These are phyloP conservation scores for Epiblema foenella DNA, from an alignment of 2,888 invertebrate species.

Conservation along the genomic window DNA sequence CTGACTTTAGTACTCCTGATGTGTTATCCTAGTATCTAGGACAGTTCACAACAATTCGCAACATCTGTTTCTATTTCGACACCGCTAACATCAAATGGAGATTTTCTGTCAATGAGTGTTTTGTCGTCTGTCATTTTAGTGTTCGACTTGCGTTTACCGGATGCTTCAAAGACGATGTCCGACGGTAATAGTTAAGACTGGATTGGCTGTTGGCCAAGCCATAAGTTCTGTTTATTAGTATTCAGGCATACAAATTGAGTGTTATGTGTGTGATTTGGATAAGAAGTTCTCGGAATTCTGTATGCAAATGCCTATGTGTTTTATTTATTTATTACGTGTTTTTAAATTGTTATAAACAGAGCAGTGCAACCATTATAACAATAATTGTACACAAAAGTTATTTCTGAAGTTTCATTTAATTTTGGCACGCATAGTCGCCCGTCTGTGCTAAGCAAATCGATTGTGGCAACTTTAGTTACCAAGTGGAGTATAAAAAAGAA, in stretches of 20 bases:
- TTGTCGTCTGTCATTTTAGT: constrained; percentile 25
- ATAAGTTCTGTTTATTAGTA: constrained; percentile 20
- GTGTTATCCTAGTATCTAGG: constrained; percentile 23
- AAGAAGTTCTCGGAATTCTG: background rate
- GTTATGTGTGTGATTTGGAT: constrained; percentile 1
- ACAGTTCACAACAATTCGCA: constrained; percentile 22
- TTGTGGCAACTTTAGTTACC: too few species aligned
- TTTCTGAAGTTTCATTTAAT: too few species aligned
- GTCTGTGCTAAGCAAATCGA: too few species aligned
- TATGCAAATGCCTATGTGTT: background rate
- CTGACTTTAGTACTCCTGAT: background rate
- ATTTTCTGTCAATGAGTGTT: constrained; percentile 30
- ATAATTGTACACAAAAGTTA: too few species aligned
- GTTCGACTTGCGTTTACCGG: constrained; percentile 30
- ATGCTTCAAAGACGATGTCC: constrained; percentile 21
- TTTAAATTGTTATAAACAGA: too few species aligned
- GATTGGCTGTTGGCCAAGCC: constrained; percentile 28
- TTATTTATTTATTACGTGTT: background rate
- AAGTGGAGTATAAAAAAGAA: too few species aligned
- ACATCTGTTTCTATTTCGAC: constrained; percentile 32
- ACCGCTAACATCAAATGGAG: constrained; percentile 20
- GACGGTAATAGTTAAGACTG: constrained; percentile 7
- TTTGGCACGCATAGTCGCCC: too few species aligned
- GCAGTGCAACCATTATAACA: too few species aligned
- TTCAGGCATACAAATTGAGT: background rate